A percentile compares a stretch with the other conserved stretches of the same genome.
Evolutionary conservation across 2,113 vertebrate species (phyloP).

Genomic region (Notarius lentiginosus): DNA sequence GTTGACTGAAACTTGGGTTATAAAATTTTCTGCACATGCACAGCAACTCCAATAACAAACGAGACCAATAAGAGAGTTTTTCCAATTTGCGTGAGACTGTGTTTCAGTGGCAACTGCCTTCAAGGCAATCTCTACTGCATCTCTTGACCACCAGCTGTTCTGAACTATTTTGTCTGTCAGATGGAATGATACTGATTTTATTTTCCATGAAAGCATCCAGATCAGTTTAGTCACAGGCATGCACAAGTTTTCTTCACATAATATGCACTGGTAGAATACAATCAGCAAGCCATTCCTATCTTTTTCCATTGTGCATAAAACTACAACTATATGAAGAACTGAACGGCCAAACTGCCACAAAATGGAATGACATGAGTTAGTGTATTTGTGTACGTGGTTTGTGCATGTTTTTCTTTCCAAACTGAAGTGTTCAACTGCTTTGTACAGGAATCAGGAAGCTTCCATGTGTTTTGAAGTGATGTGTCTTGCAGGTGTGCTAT

Average conservation of each 20-base stretch:
- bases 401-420: constrained; percentile 33
- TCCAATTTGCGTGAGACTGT: not conserved
- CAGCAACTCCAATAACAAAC: not conserved
- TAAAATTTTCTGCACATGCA: not conserved
- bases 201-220: constrained; percentile 24
- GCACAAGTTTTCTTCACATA: constrained; percentile 4
- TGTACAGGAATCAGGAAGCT: constrained; percentile 25
- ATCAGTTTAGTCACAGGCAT: constrained; percentile 10
- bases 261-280: not conserved
- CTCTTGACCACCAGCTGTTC: constrained; percentile 6
- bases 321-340: not conserved
- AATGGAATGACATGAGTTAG: constrained; percentile 27
- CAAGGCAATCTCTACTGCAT: constrained; percentile 4
- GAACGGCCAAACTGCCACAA: constrained; percentile 20
- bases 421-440: constrained; percentile 41
- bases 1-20: not conserved
- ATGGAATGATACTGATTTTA: constrained; percentile 16
- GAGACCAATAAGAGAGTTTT: not conserved
- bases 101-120: constrained; percentile 4
- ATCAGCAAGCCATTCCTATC: not conserved
- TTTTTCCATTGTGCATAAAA: not conserved
- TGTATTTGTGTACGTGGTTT: constrained; percentile 32
- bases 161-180: constrained; percentile 1
- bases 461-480: constrained; percentile 49
- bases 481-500: constrained; percentile 36